Conservation (phyloP, 2,113 vertebrate genomes). For the Stomatorhinus ivindoensis region DNA sequence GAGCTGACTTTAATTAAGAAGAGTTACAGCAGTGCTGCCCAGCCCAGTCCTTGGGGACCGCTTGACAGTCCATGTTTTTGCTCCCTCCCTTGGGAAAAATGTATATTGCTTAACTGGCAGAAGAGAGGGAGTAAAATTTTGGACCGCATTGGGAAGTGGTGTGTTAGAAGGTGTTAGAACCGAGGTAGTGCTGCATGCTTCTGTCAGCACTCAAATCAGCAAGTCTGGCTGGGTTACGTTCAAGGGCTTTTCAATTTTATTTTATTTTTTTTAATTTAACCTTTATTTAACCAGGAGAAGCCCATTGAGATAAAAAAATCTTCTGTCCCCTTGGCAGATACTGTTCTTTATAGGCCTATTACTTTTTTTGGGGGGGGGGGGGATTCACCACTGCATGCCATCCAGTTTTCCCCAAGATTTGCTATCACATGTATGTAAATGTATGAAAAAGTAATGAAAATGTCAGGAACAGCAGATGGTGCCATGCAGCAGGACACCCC, state of each 20-base stretch:
- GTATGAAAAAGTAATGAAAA: neutral
- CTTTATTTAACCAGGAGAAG: too few relatives aligned
- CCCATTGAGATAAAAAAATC: too few relatives aligned
- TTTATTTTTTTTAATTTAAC: too few relatives aligned
- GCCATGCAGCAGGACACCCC: neutral
- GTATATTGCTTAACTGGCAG: neutral
- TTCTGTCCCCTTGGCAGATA: neutral
- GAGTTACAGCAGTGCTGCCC: neutral
- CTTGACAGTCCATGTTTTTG: neutral
- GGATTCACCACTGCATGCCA: neutral
- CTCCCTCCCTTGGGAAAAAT: neutral
- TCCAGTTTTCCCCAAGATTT: neutral
- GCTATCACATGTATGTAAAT: neutral
- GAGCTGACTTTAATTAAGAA: neutral
- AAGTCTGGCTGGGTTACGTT: neutral
- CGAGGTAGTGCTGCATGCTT: neutral
- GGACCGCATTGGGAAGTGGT: neutral
- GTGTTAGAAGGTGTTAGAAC: neutral
- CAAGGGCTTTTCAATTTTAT: too few relatives aligned
- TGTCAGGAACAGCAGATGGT: neutral
- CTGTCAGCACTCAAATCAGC: neutral
- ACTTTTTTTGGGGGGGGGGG: too few relatives aligned
- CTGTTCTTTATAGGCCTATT: neutral
- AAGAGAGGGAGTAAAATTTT: neutral
- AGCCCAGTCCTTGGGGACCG: neutral